phyloP scores from a whole-genome alignment of 2,888 invertebrate genomes.

The Trissoscelio sp. region DNA sequence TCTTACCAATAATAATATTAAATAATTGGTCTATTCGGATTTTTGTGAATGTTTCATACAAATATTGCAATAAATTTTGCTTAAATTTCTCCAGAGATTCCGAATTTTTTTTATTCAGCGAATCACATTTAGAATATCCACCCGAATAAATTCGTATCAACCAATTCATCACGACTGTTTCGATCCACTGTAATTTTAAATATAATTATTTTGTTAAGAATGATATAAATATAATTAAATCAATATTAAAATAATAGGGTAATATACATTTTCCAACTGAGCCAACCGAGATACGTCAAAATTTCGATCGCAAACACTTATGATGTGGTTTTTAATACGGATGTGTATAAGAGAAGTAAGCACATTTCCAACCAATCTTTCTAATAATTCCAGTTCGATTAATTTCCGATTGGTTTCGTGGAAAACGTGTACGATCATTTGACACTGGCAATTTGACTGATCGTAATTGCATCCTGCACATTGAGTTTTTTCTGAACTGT shows the following conservation, averaged over 20 bases:
- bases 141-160: slow-evolving; percentile 91
- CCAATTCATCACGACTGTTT: slow-evolving; percentile 94
- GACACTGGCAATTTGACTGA: slow-evolving; percentile 86
- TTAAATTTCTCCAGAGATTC: slow-evolving; percentile 88
- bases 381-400: slow-evolving; percentile 90
- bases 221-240: too few relatives aligned
- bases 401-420: slow-evolving; percentile 90
- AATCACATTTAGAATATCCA: slow-evolving; percentile 86
- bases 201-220: background rate
- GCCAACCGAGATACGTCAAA: slow-evolving; percentile 93
- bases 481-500: slow-evolving; percentile 85
- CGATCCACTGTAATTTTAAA: slow-evolving; percentile 88
- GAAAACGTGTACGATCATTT: slow-evolving; percentile 88
- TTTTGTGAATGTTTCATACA: slow-evolving; percentile 95
- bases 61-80: slow-evolving; percentile 90
- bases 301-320: slow-evolving; percentile 92
- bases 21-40: slow-evolving; percentile 96
- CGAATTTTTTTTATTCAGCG: slow-evolving; percentile 85
- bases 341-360: slow-evolving; percentile 92
- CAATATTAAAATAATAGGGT: background rate
- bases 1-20: slow-evolving; percentile 93
- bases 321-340: slow-evolving; percentile 93
- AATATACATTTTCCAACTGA: slow-evolving; percentile 88
- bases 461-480: slow-evolving; percentile 91
- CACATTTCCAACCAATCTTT: slow-evolving; percentile 93